Evolutionary conservation across 2,888 invertebrate species (phyloP), one percentile per base, ranked within the genome.

Genomic region (Pristionchus japonicus): DNA sequence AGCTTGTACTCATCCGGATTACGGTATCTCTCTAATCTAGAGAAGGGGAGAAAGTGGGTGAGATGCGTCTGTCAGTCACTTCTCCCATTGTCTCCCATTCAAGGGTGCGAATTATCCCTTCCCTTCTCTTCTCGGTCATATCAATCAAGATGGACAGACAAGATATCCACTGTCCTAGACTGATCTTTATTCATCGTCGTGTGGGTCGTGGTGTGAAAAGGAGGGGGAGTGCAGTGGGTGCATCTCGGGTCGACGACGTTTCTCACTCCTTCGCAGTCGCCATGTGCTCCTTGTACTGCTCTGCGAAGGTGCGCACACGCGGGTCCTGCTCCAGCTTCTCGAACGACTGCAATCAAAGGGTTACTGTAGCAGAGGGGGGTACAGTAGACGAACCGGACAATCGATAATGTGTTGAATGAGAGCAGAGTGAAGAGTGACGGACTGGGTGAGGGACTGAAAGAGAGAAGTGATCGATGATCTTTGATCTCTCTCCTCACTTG

Each of bases 341-440:
- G 82, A 52, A 83, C 7, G 82, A 7, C 82, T 83, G 37, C 17
- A 83, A 43, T 52, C 34, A 23, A 52, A 31, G 0, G 52, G 34
- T 17, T 52, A 57, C 31, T 13, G 52, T 83, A 34, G 52, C 13
- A 47, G n/a, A 17, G 17, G 1, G 17, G 31, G 52, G 20, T 83
- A 83, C 52, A 23, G 34, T 52, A 52, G 7, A 23, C 82, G 23
- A 0, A 86, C 86, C 67, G 67, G 67, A 67, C 86, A 86, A 61
- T 86, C 86, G 74, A 74, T 34, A n/a, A 86, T 70, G 52, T 86
- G 86, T 37, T 70, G 86, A 49, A 86, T 49, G 34, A 86, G 17
- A 2, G 86, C 86, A 37, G 86, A 67, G n/a, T 86, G 74, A 7
- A 86, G 23, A 20, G 86, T 86, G 37, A 70, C 23, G 9, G 74